phyloP scores from a whole-genome alignment of 1,140 invertebrate species.

The Drosophila elegans region DNA sequence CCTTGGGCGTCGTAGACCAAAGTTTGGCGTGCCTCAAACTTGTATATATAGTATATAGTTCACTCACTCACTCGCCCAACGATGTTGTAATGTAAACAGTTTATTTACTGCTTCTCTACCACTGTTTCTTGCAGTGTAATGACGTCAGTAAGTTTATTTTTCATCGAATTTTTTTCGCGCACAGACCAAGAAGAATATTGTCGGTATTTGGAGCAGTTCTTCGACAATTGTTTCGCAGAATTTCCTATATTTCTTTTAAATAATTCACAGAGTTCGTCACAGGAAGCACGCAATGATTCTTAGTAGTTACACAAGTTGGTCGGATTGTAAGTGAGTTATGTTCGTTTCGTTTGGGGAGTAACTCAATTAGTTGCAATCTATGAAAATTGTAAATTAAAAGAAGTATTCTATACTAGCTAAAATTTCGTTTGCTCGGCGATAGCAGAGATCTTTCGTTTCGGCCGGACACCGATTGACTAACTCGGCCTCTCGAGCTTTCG shows the following conservation, averaged over 20 bases:
- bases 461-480: conserved; percentile 85
- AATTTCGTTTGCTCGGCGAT: conserved; percentile 70
- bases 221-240: conserved; percentile 35
- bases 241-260: conserved; percentile 26
- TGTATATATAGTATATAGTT: conserved; percentile 23
- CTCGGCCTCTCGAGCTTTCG: conserved; percentile 53
- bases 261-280: conserved; percentile 15
- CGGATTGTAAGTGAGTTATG: conserved; percentile 24
- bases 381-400: conserved; percentile 46
- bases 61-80: conserved; percentile 47
- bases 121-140: conserved; percentile 69
- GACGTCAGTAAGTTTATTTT: conserved; percentile 66
- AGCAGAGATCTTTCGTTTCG: conserved; percentile 84
- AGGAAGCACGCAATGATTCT: conserved; percentile 19
- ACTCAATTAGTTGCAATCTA: conserved; percentile 43
- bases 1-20: conserved; percentile 64
- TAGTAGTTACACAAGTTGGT: conserved; percentile 21
- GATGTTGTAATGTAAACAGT: conserved; percentile 53
- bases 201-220: conserved; percentile 57
- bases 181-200: conserved; percentile 32
- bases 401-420: conserved; percentile 53
- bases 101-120: conserved; percentile 58
- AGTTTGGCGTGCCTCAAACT: conserved; percentile 53
- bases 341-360: conserved; percentile 26
- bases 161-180: conserved; percentile 39